Evolutionary conservation across 2,113 vertebrate species (phyloP).

Genomic region (Cygnus atratus): DNA sequence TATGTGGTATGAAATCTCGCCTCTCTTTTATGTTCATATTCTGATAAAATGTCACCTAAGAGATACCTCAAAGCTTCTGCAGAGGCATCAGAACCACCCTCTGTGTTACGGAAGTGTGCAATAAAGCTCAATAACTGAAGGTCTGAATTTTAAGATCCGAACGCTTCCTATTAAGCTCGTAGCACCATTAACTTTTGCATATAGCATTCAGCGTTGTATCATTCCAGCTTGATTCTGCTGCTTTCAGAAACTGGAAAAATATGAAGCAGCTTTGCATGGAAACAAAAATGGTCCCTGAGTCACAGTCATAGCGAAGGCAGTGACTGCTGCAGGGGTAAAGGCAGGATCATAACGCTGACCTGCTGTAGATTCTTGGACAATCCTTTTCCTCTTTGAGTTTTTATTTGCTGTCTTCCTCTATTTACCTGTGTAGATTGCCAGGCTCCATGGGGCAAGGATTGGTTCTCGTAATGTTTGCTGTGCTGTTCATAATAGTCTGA

Average conservation of each 20-base stretch:
- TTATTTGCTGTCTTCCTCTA: background rate
- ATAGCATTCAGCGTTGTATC: rapidly evolving
- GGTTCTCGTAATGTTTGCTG: background rate
- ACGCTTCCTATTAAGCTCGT: rapidly evolving
- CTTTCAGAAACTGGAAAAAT: background rate
- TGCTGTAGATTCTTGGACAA: background rate
- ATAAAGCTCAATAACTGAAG: background rate
- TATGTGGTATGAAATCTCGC: rapidly evolving
- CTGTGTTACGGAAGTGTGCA: background rate
- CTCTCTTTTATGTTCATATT: background rate
- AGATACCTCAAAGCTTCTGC: background rate
- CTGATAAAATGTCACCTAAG: background rate
- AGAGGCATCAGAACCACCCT: background rate
- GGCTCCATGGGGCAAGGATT: background rate
- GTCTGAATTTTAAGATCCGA: background rate
- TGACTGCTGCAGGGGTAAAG: background rate
- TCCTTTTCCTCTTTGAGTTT: background rate
- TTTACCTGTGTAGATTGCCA: background rate
- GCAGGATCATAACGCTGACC: background rate
- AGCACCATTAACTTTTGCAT: background rate
- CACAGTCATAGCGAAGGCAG: background rate
- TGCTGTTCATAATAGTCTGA: background rate
- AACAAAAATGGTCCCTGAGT: background rate
- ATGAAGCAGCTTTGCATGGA: background rate
- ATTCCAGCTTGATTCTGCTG: background rate